Percentiles rank a stretch among this genome's conserved stretches.
Conservation (phyloP, 2,113 vertebrate genomes). For the Oncorhynchus clarkii region DNA sequence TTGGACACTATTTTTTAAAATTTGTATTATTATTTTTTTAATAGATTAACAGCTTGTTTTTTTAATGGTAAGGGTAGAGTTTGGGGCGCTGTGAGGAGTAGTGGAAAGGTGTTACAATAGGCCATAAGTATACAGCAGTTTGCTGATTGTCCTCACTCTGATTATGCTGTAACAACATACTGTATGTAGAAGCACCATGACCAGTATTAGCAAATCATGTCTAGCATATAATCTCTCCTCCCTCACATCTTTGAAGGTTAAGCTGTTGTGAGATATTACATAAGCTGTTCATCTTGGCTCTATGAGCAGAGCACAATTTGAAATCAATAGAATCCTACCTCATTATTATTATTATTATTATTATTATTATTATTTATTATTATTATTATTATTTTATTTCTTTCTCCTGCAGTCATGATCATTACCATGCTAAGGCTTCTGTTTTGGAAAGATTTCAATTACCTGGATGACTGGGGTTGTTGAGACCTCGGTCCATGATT, state of each 20-base stretch:
- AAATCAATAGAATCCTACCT: slow-evolving; percentile 19
- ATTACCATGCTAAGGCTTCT: slow-evolving; percentile 10
- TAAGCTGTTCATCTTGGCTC: slow-evolving; percentile 16
- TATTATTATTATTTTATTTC: slow-evolving; percentile 9
- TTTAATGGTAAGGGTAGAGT: too few relatives aligned
- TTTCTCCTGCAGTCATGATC: slow-evolving; percentile 6
- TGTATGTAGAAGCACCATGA: too few relatives aligned
- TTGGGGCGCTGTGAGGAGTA: too few relatives aligned
- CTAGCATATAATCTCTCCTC: background rate
- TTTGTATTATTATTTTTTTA: too few relatives aligned
- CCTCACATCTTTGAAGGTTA: background rate
- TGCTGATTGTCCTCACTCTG: too few relatives aligned
- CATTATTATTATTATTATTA: slow-evolving; percentile 11
- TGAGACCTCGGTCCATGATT: slow-evolving; percentile 4
- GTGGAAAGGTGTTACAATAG: too few relatives aligned
- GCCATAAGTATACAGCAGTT: too few relatives aligned
- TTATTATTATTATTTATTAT: slow-evolving; percentile 11
- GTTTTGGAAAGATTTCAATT: slow-evolving; percentile 21
- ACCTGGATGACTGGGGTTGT: slow-evolving; percentile 34
- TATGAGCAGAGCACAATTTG: slow-evolving; percentile 1
- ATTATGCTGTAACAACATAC: too few relatives aligned
- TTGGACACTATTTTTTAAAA: too few relatives aligned
- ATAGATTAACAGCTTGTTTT: too few relatives aligned
- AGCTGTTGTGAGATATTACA: background rate
- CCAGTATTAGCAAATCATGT: too few relatives aligned